phyloP scores from a whole-genome alignment of 2,113 vertebrate species.

The Centropristis striata region DNA sequence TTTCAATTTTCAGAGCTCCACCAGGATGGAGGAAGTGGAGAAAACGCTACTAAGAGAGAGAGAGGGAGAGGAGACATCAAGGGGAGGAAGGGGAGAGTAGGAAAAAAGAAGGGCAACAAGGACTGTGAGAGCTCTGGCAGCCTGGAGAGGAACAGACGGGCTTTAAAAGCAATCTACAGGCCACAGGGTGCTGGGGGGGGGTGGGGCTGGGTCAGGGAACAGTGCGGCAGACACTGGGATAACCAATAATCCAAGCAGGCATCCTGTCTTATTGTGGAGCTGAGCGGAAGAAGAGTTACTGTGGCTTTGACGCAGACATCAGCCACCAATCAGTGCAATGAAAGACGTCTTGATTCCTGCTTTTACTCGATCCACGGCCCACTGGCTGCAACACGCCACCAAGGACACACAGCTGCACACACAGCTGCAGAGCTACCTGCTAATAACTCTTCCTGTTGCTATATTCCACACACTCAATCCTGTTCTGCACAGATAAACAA shows the following conservation, averaged over 20 bases:
- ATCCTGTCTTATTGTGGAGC: slow-evolving; percentile 52
- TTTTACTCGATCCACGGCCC: not conserved
- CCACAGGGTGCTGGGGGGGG: slow-evolving; percentile 51
- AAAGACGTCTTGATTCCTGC: slow-evolving; percentile 4
- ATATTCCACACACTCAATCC: not conserved
- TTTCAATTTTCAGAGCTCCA: slow-evolving; percentile 51
- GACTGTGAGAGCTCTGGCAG: slow-evolving; percentile 52
- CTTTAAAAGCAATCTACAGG: slow-evolving; percentile 70
- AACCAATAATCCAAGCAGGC: slow-evolving; percentile 67
- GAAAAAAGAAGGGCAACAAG: slow-evolving; percentile 30
- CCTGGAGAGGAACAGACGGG: slow-evolving; percentile 69
- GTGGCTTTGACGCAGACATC: slow-evolving; percentile 14
- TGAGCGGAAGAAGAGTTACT: slow-evolving; percentile 14
- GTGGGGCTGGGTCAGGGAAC: slow-evolving; percentile 62
- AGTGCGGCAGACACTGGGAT: slow-evolving; percentile 61
- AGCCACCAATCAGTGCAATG: slow-evolving; percentile 15
- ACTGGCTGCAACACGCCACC: not conserved
- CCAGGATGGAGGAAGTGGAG: slow-evolving; percentile 35
- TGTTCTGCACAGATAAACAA: slow-evolving; percentile 5
- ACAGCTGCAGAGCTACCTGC: slow-evolving; percentile 49
- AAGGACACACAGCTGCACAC: slow-evolving; percentile 51
- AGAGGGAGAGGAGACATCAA: not conserved
- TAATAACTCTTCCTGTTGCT: slow-evolving; percentile 22
- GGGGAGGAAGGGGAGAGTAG: not conserved
- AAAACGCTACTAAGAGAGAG: not conserved